Base-by-base conservation (phyloP, 1,140 invertebrate species). In the Diabrotica virgifera region DNA sequence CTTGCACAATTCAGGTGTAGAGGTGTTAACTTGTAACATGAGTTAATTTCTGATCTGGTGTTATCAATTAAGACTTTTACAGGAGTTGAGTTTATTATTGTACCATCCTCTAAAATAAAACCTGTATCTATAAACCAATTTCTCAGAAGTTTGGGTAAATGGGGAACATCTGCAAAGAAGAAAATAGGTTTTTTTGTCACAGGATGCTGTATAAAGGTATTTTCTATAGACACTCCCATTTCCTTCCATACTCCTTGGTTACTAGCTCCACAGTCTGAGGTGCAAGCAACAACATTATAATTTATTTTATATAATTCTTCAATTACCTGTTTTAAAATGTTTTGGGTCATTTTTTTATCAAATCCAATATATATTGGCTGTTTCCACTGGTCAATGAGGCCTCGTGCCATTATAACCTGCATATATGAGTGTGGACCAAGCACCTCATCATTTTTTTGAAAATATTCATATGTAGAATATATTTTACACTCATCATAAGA, bases 401-500 rank as follows among this genome's bases (percentile, higher is more conserved):
- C n/a, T n/a, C n/a, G n/a, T n/a, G n/a, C n/a, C n/a, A n/a, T n/a
- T n/a, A n/a, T n/a, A n/a, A n/a, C n/a, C n/a, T n/a, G n/a, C n/a
- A n/a, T n/a, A n/a, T n/a, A n/a, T n/a, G n/a, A n/a, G n/a, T n/a
- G n/a, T n/a, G n/a, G n/a, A n/a, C n/a, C n/a, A n/a, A n/a, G n/a
- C n/a, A 59, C 11, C 14, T 59, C 57, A 40, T 59, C 57, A 8
- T 11, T 59, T 9, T 38, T 12, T 40, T 59, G 4, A 9, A 40
- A 12, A 40, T 59, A 59, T 13, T 59, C 57, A 5, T 59, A 59
- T 0, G 46, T 6, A n/a, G 57, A 13, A 5, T 8, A 58, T 11
- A 58, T 36, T 13, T 58, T 58, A 8, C 36, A 36, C 37, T 58
- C 56, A 40, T 58, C 56, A 40, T 7, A 58, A 1, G 9, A 59